Evolutionary conservation across 2,797 vertebrate species (phyloP), one percentile per base, ranked within the genome.

Genomic region (Danio tinwini): DNA sequence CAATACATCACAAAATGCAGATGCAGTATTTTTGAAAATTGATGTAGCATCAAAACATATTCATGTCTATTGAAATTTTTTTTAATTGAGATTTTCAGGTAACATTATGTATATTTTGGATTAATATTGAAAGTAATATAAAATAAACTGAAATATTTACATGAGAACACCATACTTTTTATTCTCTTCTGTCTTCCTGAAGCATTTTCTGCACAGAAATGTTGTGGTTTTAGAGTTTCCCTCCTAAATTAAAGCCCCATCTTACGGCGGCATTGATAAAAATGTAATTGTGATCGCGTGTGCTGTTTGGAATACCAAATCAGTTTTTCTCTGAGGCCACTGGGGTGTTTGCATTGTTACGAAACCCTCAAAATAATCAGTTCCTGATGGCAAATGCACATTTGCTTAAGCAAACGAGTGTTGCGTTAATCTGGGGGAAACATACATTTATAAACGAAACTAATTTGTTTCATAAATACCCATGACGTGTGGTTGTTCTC

Each of bases 311-410:
- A 88, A 87, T 85, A 78, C 75, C 63, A 55, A 89, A 87, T 89
- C 80, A 82, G 74, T 83, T 83, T 63, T 83, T 78, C 83, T 83
- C 80, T 29, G 44, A 62, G 81, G 70, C 40, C 72, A 9, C 39
- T 59, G 69, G 77, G 64, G 44, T 76, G 73, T 85, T 82, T 83
- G 73, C 86, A 85, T 84, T 85, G 81, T 89, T 91, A 85, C 78
- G 73, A 90, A 88, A 85, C 82, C 85, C 85, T 87, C 75, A 61
- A 78, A 87, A 87, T 85, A 86, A 89, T 90, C 85, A 64, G 82
- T 76, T 80, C 61, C 37, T 71, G 80, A 82, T 86, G 88, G 90
- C 86, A 87, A 88, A 81, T 74, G 5, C 62, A 86, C 82, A 72
- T 74, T 83, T 86, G 17, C 86, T 89, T 90, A 68, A 82, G 82